Evolutionary conservation across 2,888 invertebrate genomes (phyloP), one percentile per base, ranked within the genome.

Genomic region (Dinocampus coccinellae): DNA sequence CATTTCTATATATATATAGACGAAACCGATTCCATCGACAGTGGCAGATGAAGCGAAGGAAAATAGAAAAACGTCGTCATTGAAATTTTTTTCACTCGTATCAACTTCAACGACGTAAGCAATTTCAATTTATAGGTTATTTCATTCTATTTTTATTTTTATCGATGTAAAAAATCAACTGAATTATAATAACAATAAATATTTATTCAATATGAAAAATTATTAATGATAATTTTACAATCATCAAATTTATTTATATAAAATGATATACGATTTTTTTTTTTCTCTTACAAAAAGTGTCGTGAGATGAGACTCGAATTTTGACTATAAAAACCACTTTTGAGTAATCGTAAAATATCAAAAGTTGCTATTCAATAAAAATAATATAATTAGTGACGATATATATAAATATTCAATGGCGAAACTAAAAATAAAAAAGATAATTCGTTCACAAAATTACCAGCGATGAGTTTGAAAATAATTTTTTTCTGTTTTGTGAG

Each of bases 11-110:
- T 55, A 66, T 52, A 9, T 47, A 33, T 53, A 9, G 11, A 42
- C 7, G 9, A 63, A 47, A 42, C n/a, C 63, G 42, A 47, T 63
- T 47, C 39, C 24, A 4, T 63, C 47, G n/a, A 63, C 42, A 63
- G n/a, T 29, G 29, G 16, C 2, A 42, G n/a, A 42, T 6, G 11
- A 22, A 42, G 10, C 22, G 26, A 47, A 26, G 9, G 47, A 42
- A 63, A 63, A 47, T 47, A 42, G n/a, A 29, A 47, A 65, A 65
- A 7, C 16, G n/a, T 20, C 13, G 16, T 26, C n/a, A n/a, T 39
- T 39, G 47, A 47, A 47, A 7, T 47, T 53, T 53, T 24, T 42
- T 57, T 22, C 16, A 29, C 63, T 63, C 2, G 29, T n/a, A 4
- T 7, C 22, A 29, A 63, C 11, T 47, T 9, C 20, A 11, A 16